phyloP scores from a whole-genome alignment of 2,888 invertebrate genomes.

The Bombyx huttoni region DNA sequence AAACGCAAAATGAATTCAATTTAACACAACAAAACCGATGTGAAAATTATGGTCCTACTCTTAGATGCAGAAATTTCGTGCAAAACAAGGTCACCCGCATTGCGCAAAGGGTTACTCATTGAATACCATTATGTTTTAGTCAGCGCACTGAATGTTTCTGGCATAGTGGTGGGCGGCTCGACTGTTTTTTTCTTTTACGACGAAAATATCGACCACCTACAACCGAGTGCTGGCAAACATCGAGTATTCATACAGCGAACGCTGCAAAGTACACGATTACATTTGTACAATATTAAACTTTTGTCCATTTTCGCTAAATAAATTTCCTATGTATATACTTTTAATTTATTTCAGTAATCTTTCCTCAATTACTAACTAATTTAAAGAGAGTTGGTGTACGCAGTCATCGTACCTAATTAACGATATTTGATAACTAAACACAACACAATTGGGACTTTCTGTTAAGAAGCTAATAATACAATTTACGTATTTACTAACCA shows the following conservation, averaged over 20 bases:
- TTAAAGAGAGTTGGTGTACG: too few relatives aligned
- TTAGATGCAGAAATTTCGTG: slow-evolving; percentile 10
- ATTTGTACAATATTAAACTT: too few relatives aligned
- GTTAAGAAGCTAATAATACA: too few relatives aligned
- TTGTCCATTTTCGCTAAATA: too few relatives aligned
- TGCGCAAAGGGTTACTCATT: slow-evolving; percentile 52
- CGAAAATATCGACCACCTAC: slow-evolving; percentile 54
- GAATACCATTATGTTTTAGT: slow-evolving; percentile 39
- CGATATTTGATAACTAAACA: too few relatives aligned
- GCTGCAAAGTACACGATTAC: slow-evolving; percentile 10
- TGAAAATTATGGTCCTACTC: slow-evolving; percentile 1
- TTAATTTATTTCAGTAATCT: too few relatives aligned
- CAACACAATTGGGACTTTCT: too few relatives aligned
- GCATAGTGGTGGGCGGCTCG: slow-evolving; percentile 29
- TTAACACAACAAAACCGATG: not conserved
- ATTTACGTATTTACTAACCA: too few relatives aligned
- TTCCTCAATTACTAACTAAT: too few relatives aligned
- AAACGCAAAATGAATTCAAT: too few relatives aligned
- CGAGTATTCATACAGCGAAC: slow-evolving; percentile 11
- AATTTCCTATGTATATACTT: too few relatives aligned
- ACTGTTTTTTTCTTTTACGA: slow-evolving; percentile 35
- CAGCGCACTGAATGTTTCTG: slow-evolving; percentile 17
- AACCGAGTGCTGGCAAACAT: slow-evolving; percentile 28
- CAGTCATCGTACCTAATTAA: too few relatives aligned
- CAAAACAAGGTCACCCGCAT: slow-evolving; percentile 48